Conservation (phyloP, 2,113 vertebrate species). For the Baryphthengus martii region DNA sequence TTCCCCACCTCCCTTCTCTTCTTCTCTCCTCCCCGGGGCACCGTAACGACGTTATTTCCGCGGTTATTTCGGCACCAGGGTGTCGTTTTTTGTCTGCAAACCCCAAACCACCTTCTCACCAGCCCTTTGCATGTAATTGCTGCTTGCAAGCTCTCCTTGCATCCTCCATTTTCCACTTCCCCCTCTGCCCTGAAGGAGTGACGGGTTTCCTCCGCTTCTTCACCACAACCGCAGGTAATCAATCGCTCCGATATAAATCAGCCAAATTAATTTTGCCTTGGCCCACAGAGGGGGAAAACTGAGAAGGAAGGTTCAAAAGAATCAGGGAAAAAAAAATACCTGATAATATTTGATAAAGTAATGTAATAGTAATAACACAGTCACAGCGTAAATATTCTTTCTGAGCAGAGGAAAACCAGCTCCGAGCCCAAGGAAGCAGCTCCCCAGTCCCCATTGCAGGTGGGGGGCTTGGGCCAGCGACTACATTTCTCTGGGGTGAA, state of each 20-base stretch:
- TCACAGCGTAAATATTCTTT: rapidly evolving
- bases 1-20: not conserved
- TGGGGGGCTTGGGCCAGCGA: not conserved
- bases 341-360: rapidly evolving
- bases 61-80: not conserved
- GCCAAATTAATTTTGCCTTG: not conserved
- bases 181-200: not conserved
- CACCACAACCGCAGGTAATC: rapidly evolving
- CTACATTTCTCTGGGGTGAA: rapidly evolving
- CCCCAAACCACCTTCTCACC: not conserved
- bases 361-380: not conserved
- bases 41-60: not conserved
- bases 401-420: not conserved
- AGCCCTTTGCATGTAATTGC: not conserved
- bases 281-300: rapidly evolving
- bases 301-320: not conserved
- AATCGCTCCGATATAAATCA: not conserved
- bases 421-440: rapidly evolving
- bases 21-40: too few relatives aligned
- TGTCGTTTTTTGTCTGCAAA: not conserved
- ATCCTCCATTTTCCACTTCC: constrained; percentile 44
- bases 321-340: not conserved
- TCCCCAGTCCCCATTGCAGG: rapidly evolving
- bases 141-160: not conserved
- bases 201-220: not conserved